Evolutionary conservation across 2,797 vertebrate genomes (phyloP).

Genomic region (Peromyscus aztecus): DNA sequence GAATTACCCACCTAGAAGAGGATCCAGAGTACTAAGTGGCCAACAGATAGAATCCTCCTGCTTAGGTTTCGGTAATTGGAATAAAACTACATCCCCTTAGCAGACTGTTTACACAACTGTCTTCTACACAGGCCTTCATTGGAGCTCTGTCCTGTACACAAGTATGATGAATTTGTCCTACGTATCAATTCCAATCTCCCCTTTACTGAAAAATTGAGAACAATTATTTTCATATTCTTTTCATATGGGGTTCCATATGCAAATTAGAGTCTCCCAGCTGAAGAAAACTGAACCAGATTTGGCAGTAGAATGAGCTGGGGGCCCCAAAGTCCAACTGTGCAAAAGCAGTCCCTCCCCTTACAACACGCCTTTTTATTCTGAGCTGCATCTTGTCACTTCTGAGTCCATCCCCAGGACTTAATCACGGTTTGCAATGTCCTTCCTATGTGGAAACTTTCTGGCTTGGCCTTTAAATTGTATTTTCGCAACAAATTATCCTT

Average conservation of each 20-base stretch:
- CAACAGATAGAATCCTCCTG: conserved; percentile 24
- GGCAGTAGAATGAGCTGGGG: neutral
- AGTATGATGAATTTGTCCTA: neutral
- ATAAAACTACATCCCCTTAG: conserved; percentile 11
- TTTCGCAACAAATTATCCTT: conserved; percentile 69
- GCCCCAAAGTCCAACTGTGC: neutral
- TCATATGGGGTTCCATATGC: neutral
- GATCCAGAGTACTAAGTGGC: neutral
- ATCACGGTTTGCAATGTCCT: conserved; percentile 65
- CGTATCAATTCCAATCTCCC: neutral
- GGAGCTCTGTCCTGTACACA: neutral
- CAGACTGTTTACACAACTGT: neutral
- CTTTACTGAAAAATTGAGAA: conserved; percentile 16
- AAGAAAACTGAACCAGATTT: conserved; percentile 23
- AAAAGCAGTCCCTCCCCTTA: neutral
- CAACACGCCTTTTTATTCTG: conserved; percentile 12
- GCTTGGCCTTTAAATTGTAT: conserved; percentile 60
- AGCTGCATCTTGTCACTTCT: conserved; percentile 56
- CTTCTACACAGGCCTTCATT: neutral
- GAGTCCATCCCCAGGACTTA: conserved; percentile 63
- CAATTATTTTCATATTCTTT: conserved; percentile 16
- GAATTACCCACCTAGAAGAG: conserved; percentile 58
- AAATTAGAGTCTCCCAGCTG: neutral
- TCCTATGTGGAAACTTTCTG: conserved; percentile 64
- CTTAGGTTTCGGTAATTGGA: conserved; percentile 20